Base-by-base conservation (phyloP, 2,888 invertebrate genomes). In the Volucella inanis region DNA sequence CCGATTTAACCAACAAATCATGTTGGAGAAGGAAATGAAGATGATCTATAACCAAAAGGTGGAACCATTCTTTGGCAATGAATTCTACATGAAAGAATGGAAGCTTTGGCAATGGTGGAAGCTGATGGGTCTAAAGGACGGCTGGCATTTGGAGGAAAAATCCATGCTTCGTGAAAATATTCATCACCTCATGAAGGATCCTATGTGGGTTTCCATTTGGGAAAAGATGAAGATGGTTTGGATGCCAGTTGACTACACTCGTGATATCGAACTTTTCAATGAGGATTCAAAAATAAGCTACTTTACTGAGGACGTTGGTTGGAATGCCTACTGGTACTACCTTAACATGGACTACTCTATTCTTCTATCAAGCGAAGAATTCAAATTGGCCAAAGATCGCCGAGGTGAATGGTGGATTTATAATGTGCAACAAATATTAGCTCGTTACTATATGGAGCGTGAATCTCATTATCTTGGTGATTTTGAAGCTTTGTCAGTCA, bases 391-490 rank as follows among this genome's bases (percentile, higher is more conserved):
- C 15, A 94, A 93, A 88, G 93, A 94, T 86, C 93, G 94, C 89
- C 94, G 94, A 84, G 95, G 95, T 80, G 94, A 95, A 91, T 90
- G 93, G 47, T 95, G 94, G 93, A 94, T 94, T 90, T 94, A 93
- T 92, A 93, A 93, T 89, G 94, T 95, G 89, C 94, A 95, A 89
- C 95, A 96, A 90, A 89, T 95, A 12, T 89, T 95, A 88, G 94
- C 95, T 80, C 94, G 95, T 89, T 96, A 95, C 93, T 94, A 94
- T 89, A 90, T 95, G 89, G 95, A 96, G 89, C 94, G 96, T 91
- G 91, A 95, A 72, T 93, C 94, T 43, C 94, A 95, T 87, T 94
- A 94, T 18, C 89, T 95, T 81, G 94, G 94, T 12, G 93, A 94
- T 55, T 93, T 95, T 85, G 93, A 94, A 8, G 93, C 93, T 41